Conservation (phyloP, 2,888 invertebrate species). For the Agrotis segetum region DNA sequence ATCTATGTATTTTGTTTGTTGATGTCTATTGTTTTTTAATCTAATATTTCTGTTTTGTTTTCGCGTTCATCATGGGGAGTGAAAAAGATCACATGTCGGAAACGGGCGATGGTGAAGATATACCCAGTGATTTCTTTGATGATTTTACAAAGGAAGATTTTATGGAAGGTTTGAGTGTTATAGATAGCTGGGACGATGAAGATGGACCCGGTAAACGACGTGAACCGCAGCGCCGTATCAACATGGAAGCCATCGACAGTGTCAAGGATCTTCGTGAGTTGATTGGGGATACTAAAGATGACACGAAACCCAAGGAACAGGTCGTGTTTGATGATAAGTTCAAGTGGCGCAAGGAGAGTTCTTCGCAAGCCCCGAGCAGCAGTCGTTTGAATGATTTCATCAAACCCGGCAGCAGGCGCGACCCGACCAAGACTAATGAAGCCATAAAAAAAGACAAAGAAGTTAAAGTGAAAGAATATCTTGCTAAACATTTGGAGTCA, state of each 20-base stretch:
- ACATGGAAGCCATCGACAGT: slow-evolving; percentile 71
- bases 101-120: slow-evolving; percentile 79
- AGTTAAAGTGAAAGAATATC: slow-evolving; percentile 84
- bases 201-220: slow-evolving; percentile 46
- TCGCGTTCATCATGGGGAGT: slow-evolving; percentile 60
- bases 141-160: slow-evolving; percentile 87
- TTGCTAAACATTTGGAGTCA: slow-evolving; percentile 84
- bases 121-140: slow-evolving; percentile 89
- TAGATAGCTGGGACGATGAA: slow-evolving; percentile 85
- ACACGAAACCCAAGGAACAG: slow-evolving; percentile 30
- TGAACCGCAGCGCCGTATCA: slow-evolving; percentile 61
- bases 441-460: slow-evolving; percentile 86
- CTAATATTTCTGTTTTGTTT: slow-evolving; percentile 32
- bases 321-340: slow-evolving; percentile 39
- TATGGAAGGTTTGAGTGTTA: slow-evolving; percentile 87
- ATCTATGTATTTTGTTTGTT: not conserved
- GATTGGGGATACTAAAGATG: slow-evolving; percentile 68
- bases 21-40: slow-evolving; percentile 30
- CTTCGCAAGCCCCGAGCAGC: slow-evolving; percentile 59
- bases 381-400: slow-evolving; percentile 78
- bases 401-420: slow-evolving; percentile 86
- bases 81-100: slow-evolving; percentile 66
- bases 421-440: slow-evolving; percentile 85
- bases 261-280: slow-evolving; percentile 81
- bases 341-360: slow-evolving; percentile 45